Percentiles rank a stretch among this genome's conserved stretches.
phyloP scores from a whole-genome alignment of 1,140 invertebrate genomes.

The Drosophila santomea region DNA sequence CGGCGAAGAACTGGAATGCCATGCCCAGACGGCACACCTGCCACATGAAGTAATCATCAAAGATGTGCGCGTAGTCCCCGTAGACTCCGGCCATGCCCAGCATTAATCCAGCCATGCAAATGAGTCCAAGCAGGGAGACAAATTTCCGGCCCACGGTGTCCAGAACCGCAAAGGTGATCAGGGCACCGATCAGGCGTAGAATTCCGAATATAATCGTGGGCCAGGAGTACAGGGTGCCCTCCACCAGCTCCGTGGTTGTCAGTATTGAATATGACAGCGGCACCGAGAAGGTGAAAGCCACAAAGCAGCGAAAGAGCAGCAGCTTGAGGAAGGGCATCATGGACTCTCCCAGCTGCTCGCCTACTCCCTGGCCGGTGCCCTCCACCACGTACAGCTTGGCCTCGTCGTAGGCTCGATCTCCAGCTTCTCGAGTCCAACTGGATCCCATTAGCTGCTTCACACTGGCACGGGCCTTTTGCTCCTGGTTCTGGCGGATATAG shows the following conservation, averaged over 20 bases:
- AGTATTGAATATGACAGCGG: conserved; percentile 41
- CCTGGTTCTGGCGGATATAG: conserved; percentile 58
- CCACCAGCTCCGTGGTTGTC: conserved; percentile 4
- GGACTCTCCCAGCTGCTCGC: conserved; percentile 32
- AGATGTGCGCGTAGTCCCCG: conserved; percentile 4
- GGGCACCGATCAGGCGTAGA: conserved; percentile 55
- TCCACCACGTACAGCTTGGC: conserved; percentile 58
- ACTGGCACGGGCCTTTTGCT: conserved; percentile 45
- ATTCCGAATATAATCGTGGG: conserved; percentile 31
- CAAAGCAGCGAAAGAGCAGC: conserved; percentile 62
- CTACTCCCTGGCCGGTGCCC: conserved; percentile 28
- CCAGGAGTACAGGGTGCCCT: conserved; percentile 27
- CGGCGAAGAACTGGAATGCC: conserved; percentile 71
- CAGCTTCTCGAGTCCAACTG: conserved; percentile 10
- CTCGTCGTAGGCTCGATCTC: conserved; percentile 43
- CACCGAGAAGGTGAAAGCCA: conserved; percentile 67
- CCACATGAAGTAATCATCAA: conserved; percentile 40
- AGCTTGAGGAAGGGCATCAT: conserved; percentile 61
- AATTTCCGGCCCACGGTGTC: conserved; percentile 63
- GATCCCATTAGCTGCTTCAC: conserved; percentile 27
- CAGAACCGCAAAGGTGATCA: conserved; percentile 34
- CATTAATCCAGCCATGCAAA: conserved; percentile 65
- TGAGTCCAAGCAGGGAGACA: conserved; percentile 41
- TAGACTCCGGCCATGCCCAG: conserved; percentile 64
- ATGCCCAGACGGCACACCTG: conserved; percentile 54